phyloP scores from a whole-genome alignment of 2,888 invertebrate genomes.

The Apodemia hepburni region DNA sequence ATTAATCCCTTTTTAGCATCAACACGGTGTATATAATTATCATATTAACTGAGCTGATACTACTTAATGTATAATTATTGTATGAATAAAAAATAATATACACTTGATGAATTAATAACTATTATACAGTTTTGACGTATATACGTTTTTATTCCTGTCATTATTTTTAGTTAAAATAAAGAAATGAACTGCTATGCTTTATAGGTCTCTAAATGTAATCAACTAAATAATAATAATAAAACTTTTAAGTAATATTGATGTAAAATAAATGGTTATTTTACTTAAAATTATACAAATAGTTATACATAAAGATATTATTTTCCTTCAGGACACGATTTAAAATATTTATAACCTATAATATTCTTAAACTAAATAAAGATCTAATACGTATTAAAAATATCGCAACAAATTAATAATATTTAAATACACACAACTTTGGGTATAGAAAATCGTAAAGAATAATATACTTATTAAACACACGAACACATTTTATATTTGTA shows the following conservation, averaged over 20 bases:
- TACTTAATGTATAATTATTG: too few species aligned
- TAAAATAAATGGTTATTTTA: constrained; percentile 1
- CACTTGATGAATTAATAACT: too few species aligned
- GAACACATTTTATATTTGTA: constrained; percentile 74
- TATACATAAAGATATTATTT: constrained; percentile 3
- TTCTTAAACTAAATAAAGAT: constrained; percentile 43
- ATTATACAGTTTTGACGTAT: not conserved
- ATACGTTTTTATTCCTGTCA: not conserved
- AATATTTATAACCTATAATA: constrained; percentile 45
- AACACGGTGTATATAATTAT: not conserved
- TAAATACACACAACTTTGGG: constrained; percentile 78
- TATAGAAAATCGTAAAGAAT: constrained; percentile 58
- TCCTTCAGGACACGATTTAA: constrained; percentile 45
- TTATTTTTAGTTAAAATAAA: not conserved
- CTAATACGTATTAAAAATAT: constrained; percentile 63
- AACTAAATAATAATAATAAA: too few species aligned
- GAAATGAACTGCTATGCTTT: not conserved
- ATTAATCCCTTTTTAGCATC: not conserved
- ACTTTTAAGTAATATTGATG: not conserved
- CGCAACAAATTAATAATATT: constrained; percentile 68
- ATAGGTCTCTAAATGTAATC: not conserved
- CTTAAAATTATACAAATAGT: not conserved
- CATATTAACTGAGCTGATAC: too few species aligned
- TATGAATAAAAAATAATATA: too few species aligned
- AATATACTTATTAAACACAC: constrained; percentile 67